Percentiles rank a stretch among this genome's conserved stretches.
Evolutionary conservation across 1,140 invertebrate genomes (phyloP).

Genomic region (Aricia agestis): DNA sequence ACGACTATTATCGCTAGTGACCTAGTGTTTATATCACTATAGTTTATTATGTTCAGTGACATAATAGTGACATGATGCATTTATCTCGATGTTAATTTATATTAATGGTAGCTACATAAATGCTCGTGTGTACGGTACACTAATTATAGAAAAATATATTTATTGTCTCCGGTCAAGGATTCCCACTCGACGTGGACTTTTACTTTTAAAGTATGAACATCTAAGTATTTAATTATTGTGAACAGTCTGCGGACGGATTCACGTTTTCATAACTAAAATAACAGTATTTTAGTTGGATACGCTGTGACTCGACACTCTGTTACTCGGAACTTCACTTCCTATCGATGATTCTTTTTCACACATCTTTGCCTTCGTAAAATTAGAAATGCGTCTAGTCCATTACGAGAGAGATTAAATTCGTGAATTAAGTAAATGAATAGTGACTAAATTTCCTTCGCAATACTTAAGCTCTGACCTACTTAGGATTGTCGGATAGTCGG

Average conservation of each 20-base stretch:
- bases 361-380: slow-evolving; percentile 73
- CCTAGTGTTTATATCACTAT: slow-evolving; percentile 59
- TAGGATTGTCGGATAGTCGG: slow-evolving; percentile 27
- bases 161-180: slow-evolving; percentile 44
- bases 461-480: slow-evolving; percentile 18
- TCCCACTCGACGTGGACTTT: slow-evolving; percentile 45
- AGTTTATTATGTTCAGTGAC: slow-evolving; percentile 62
- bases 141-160: slow-evolving; percentile 66
- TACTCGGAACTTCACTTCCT: slow-evolving; percentile 48
- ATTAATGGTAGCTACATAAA: slow-evolving; percentile 73
- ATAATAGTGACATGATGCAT: slow-evolving; percentile 75
- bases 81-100: slow-evolving; percentile 75
- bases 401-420: slow-evolving; percentile 71
- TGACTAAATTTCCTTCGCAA: slow-evolving; percentile 46
- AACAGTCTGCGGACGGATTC: slow-evolving; percentile 10
- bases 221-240: slow-evolving; percentile 28
- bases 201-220: slow-evolving; percentile 54
- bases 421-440: slow-evolving; percentile 62
- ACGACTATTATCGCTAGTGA: slow-evolving; percentile 60
- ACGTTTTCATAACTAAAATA: slow-evolving; percentile 42
- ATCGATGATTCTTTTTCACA: slow-evolving; percentile 61
- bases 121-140: slow-evolving; percentile 67
- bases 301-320: slow-evolving; percentile 40
- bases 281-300: slow-evolving; percentile 70
- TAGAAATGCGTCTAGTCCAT: slow-evolving; percentile 74